These are phyloP conservation scores for Antrozous pallidus DNA, from an alignment of 2,797 vertebrate genomes.

Conservation along the genomic window DNA sequence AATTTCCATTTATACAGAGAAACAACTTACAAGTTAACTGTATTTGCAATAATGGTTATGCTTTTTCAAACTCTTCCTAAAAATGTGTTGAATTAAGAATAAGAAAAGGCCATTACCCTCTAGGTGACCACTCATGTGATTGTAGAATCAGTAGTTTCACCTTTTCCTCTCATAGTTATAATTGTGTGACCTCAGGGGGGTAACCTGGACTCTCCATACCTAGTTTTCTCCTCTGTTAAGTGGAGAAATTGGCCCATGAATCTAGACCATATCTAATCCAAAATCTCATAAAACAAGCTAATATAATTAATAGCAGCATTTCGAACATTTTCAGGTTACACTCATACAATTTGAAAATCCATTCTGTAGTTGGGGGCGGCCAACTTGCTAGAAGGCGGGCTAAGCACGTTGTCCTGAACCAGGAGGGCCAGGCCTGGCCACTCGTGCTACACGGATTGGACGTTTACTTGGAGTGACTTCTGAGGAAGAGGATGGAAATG, in stretches of 20 bases:
- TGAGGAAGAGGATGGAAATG: not conserved
- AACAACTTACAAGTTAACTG: not conserved
- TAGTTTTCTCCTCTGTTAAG: not conserved
- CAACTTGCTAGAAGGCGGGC: not conserved
- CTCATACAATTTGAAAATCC: not conserved
- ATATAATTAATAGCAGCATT: not conserved
- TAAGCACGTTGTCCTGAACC: not conserved
- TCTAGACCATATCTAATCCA: not conserved
- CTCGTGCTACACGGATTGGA: not conserved
- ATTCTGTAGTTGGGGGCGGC: not conserved
- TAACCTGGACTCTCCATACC: not conserved
- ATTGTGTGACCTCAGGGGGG: not conserved
- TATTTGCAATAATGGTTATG: not conserved
- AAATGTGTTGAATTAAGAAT: not conserved
- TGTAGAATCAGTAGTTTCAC: not conserved
- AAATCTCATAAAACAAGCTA: not conserved
- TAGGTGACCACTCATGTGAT: not conserved
- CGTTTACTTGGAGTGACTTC: not conserved
- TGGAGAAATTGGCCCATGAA: not conserved
- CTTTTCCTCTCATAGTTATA: not conserved
- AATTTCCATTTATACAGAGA: not conserved
- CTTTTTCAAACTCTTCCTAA: constrained; percentile 15
- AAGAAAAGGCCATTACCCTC: not conserved
- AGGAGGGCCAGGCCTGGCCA: not conserved
- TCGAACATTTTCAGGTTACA: not conserved